phyloP scores from a whole-genome alignment of 2,888 invertebrate species.

The Melitaea athalia region DNA sequence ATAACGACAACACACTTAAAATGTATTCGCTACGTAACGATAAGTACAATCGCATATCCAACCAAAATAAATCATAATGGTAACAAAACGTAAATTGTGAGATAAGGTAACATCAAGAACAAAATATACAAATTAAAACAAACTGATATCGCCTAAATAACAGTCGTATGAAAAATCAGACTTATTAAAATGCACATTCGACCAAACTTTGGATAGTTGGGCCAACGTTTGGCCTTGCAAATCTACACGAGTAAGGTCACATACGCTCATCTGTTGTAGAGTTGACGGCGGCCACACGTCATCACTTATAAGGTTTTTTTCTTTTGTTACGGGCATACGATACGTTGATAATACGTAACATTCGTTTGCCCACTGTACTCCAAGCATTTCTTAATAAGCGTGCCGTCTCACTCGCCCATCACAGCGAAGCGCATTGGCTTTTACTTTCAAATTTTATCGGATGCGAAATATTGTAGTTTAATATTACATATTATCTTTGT shows the following conservation, averaged over 20 bases:
- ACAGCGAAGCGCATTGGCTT: constrained; percentile 48
- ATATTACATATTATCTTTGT: constrained; percentile 31
- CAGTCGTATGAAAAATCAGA: constrained; percentile 62
- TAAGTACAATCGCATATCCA: constrained; percentile 43
- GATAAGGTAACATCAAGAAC: constrained; percentile 58
- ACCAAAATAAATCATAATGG: constrained; percentile 63
- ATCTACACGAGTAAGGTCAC: constrained; percentile 46
- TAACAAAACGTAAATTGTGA: constrained; percentile 68
- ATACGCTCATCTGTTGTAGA: constrained; percentile 43
- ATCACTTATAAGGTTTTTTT: constrained; percentile 46
- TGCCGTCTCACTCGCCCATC: constrained; percentile 45
- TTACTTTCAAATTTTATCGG: constrained; percentile 52
- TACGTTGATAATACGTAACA: constrained; percentile 53
- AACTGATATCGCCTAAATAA: constrained; percentile 52
- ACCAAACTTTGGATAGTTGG: constrained; percentile 58
- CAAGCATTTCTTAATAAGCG: constrained; percentile 40
- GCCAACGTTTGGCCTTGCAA: constrained; percentile 57
- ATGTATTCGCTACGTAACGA: constrained; percentile 51
- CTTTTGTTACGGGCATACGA: constrained; percentile 45
- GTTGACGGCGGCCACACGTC: constrained; percentile 42
- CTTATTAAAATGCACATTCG: constrained; percentile 67
- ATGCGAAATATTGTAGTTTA: constrained; percentile 41
- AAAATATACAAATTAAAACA: constrained; percentile 59
- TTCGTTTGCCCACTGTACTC: constrained; percentile 41
- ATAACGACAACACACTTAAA: constrained; percentile 42